Evolutionary conservation across 2,113 vertebrate species (phyloP).

Genomic region (Actenoides lindsayi): DNA sequence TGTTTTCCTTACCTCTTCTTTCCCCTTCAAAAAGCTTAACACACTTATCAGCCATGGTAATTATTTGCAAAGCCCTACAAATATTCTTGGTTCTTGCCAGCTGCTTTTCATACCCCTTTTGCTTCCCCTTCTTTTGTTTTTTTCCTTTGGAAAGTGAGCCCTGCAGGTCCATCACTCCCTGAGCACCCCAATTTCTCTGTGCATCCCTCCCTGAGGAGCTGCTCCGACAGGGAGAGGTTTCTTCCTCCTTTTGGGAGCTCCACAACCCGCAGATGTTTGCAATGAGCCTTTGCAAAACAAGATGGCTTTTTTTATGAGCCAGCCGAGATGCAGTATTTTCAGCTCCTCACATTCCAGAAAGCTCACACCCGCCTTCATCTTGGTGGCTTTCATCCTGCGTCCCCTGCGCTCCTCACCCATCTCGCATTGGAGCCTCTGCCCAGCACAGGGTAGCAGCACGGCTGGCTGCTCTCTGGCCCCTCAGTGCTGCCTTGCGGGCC

Average conservation of each 20-base stretch:
- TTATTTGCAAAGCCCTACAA: background rate
- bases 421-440: background rate
- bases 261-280: background rate
- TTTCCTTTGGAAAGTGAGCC: background rate
- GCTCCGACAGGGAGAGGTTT: background rate
- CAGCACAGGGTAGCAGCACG: rapidly evolving
- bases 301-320: background rate
- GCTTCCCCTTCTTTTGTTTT: background rate
- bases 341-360: background rate
- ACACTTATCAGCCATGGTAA: background rate
- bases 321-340: background rate
- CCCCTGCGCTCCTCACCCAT: background rate
- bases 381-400: background rate
- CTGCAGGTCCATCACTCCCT: background rate
- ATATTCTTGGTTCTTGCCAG: background rate
- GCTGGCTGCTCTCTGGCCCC: background rate
- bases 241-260: background rate
- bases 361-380: background rate
- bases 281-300: background rate
- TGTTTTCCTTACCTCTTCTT: background rate
- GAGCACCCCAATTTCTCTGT: background rate
- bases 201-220: background rate
- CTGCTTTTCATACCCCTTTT: background rate
- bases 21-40: background rate
- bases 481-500: rapidly evolving